These are phyloP conservation scores for Sinocyclocheilus anophthalmus DNA, from an alignment of 2,113 vertebrate genomes.

Conservation along the genomic window DNA sequence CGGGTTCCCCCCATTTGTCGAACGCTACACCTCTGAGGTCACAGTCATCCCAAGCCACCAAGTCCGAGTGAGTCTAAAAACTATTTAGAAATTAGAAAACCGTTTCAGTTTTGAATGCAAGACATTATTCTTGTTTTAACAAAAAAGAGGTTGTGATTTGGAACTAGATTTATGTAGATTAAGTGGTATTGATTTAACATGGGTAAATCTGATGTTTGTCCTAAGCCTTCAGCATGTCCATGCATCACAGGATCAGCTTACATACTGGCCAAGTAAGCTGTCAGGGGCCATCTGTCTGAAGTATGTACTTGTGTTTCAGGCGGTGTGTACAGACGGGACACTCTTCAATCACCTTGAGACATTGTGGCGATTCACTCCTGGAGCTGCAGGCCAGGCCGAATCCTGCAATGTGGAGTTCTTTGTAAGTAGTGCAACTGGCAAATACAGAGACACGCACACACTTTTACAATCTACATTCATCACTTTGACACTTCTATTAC, in stretches of 20 bases:
- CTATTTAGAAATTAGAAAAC: neutral
- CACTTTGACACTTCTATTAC: neutral
- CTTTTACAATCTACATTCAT: neutral
- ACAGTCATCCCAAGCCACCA: slow-evolving; percentile 70
- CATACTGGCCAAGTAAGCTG: neutral
- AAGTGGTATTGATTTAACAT: neutral
- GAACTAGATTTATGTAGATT: neutral
- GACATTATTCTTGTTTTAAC: neutral
- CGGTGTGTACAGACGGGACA: slow-evolving; percentile 74
- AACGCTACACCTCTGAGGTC: slow-evolving; percentile 76
- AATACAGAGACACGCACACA: neutral
- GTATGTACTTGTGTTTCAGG: slow-evolving; percentile 65
- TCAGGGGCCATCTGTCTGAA: neutral
- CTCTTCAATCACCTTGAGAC: slow-evolving; percentile 83
- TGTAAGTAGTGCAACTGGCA: slow-evolving; percentile 67
- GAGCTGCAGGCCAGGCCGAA: slow-evolving; percentile 51
- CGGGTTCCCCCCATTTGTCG: slow-evolving; percentile 77
- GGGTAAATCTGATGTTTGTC: neutral
- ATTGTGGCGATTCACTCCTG: slow-evolving; percentile 76
- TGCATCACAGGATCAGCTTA: neutral
- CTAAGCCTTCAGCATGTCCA: neutral
- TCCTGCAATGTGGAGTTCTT: slow-evolving; percentile 78
- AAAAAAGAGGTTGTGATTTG: too few relatives aligned
- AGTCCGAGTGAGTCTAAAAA: slow-evolving; percentile 70
- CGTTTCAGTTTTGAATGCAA: neutral